phyloP scores from a whole-genome alignment of 2,113 vertebrate species.

The Scopus umbretta region DNA sequence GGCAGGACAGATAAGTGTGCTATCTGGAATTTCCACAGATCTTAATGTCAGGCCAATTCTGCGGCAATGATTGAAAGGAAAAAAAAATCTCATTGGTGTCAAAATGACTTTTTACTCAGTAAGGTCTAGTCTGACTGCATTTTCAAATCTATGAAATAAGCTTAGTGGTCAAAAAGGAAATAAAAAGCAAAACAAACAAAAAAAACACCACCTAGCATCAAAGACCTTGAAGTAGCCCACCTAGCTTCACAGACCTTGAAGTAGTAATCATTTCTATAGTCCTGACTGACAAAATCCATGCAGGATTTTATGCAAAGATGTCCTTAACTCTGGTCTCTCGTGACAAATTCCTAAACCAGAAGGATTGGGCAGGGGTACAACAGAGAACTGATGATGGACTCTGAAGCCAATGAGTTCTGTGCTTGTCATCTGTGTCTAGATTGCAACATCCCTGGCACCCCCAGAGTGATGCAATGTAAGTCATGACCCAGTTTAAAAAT shows the following conservation, averaged over 20 bases:
- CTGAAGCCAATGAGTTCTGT: not conserved
- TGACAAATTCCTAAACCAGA: not conserved
- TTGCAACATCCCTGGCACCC: not conserved
- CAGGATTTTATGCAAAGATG: not conserved
- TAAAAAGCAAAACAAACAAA: not conserved
- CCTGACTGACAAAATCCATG: not conserved
- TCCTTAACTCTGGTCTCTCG: not conserved
- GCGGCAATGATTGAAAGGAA: not conserved
- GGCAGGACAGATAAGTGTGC: not conserved
- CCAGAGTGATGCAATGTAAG: not conserved
- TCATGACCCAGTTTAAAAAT: not conserved
- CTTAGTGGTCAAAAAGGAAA: not conserved
- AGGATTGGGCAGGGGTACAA: not conserved
- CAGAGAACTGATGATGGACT: not conserved
- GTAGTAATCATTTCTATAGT: not conserved
- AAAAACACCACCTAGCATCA: not conserved
- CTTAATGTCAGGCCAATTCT: not conserved
- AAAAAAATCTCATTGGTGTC: not conserved
- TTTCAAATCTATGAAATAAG: not conserved
- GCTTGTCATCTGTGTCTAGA: not conserved
- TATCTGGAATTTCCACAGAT: not conserved
- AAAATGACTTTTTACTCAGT: not conserved
- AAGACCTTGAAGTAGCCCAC: not conserved
- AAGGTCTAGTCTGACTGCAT: not conserved
- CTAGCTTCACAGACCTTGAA: not conserved